Percentiles rank a stretch among this genome's conserved stretches.
These are phyloP conservation scores for Ceyx melanurus DNA, from an alignment of 2,113 vertebrate genomes.

Conservation along the genomic window DNA sequence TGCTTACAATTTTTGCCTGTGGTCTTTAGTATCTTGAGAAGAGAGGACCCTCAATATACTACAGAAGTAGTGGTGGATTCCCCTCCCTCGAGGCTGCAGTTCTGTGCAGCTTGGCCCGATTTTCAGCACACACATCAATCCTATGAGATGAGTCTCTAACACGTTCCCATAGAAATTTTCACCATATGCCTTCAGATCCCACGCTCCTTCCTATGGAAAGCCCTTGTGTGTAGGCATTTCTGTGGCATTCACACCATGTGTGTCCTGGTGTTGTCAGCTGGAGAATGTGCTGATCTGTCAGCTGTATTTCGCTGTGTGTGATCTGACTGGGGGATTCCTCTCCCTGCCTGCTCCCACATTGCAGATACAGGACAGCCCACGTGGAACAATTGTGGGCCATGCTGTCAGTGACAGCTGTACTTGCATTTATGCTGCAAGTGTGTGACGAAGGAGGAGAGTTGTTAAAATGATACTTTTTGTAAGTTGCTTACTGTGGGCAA, in stretches of 20 bases:
- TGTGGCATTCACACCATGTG: accelerated
- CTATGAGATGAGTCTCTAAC: background rate
- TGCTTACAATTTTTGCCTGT: background rate
- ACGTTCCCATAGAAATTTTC: background rate
- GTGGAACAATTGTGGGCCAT: background rate
- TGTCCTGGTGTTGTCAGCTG: background rate
- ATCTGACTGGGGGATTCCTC: background rate
- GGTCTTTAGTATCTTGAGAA: background rate
- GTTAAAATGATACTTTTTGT: background rate
- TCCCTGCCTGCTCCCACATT: background rate
- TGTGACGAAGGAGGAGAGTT: background rate
- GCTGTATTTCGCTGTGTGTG: background rate
- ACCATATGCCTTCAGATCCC: background rate
- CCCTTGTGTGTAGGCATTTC: accelerated
- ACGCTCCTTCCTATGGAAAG: background rate
- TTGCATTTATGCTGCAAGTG: accelerated
- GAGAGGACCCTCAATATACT: background rate
- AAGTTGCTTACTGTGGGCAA: background rate
- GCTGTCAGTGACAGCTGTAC: background rate
- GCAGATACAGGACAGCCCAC: background rate
- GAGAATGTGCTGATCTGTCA: background rate
- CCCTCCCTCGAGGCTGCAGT: background rate
- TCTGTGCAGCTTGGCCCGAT: background rate
- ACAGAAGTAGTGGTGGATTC: background rate
- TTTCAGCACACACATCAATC: background rate